phyloP scores from a whole-genome alignment of 2,113 vertebrate genomes.

The Columba janthina region DNA sequence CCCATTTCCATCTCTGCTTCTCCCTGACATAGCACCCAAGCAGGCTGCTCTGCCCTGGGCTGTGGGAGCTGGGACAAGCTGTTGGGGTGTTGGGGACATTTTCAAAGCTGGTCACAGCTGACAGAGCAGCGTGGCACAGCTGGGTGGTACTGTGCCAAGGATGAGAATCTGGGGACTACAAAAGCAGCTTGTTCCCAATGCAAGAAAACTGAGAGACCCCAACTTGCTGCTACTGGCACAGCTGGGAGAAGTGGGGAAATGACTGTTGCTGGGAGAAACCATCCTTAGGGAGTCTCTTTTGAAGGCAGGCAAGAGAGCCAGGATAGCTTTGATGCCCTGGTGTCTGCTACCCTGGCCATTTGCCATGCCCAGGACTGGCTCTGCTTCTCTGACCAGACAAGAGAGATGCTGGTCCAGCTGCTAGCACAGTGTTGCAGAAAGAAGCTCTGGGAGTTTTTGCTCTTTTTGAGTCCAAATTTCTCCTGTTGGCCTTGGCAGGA shows the following conservation, averaged over 20 bases:
- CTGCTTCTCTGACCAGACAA: neutral
- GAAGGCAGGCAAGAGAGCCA: neutral
- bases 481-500: neutral
- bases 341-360: neutral
- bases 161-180: neutral
- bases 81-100: neutral
- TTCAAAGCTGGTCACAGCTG: neutral
- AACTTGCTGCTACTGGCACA: neutral
- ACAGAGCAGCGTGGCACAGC: neutral
- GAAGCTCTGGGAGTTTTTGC: neutral
- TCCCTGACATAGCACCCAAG: accelerated
- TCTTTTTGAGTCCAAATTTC: neutral
- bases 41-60: neutral
- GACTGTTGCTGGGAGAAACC: neutral
- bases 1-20: neutral
- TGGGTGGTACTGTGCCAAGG: neutral
- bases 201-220: neutral
- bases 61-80: neutral
- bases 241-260: neutral
- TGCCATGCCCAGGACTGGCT: neutral
- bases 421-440: neutral
- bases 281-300: neutral
- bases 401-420: neutral
- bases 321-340: neutral
- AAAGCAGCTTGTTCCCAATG: neutral